A percentile compares a stretch with the other conserved stretches of the same genome.
Conservation (phyloP, 2,888 invertebrate genomes). For the Aporophyla nigra region DNA sequence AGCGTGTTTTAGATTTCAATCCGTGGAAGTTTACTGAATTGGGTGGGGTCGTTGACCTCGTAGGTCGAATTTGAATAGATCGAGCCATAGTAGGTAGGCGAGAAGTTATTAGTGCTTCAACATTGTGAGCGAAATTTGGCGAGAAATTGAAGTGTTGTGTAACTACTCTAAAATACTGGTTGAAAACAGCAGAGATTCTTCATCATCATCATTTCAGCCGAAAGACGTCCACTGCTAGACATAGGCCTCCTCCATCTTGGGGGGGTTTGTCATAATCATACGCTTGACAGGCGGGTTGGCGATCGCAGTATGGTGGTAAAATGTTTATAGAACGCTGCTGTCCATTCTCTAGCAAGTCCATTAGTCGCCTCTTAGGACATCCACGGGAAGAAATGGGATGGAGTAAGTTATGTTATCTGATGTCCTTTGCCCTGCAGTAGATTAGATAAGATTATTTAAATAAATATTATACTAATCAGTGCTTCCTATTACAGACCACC, state of each 20-base stretch:
- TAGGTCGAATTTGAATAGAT: background rate
- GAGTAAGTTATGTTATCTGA: too few relatives aligned
- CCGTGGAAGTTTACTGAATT: constrained; percentile 24
- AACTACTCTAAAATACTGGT: background rate
- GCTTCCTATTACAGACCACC: background rate
- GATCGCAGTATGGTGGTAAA: too few relatives aligned
- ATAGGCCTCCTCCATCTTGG: too few relatives aligned
- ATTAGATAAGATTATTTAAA: background rate
- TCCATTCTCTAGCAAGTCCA: too few relatives aligned
- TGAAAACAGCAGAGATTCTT: background rate
- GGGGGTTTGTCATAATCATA: too few relatives aligned
- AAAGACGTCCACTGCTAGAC: too few relatives aligned
- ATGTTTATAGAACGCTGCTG: too few relatives aligned
- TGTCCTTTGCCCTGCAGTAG: too few relatives aligned
- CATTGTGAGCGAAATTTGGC: background rate
- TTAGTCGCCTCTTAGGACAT: too few relatives aligned
- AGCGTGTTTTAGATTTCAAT: constrained; percentile 48
- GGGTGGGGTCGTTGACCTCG: constrained; percentile 4
- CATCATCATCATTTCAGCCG: background rate
- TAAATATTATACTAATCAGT: background rate
- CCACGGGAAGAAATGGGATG: too few relatives aligned
- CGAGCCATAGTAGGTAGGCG: background rate
- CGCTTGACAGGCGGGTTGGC: too few relatives aligned
- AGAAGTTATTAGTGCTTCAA: background rate
- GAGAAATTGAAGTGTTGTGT: background rate